A percentile compares a stretch with the other conserved stretches of the same genome.
Evolutionary conservation across 2,113 vertebrate genomes (phyloP).

Genomic region (Pipa parva): DNA sequence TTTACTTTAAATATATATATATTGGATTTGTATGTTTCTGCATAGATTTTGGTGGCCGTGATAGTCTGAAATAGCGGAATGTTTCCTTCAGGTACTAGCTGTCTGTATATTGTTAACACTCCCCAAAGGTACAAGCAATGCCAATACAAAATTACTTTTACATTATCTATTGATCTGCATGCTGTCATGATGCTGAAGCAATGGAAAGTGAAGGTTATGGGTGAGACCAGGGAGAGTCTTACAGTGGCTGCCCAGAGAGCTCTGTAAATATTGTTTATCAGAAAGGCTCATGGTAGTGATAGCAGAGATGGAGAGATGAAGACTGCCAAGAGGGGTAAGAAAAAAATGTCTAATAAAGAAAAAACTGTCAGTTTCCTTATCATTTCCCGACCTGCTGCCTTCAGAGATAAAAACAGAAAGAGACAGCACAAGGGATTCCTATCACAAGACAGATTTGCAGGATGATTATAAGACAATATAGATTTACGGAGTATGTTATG

Average conservation of each 20-base stretch:
- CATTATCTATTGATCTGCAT: conserved; percentile 16
- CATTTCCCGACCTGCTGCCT: conserved; percentile 60
- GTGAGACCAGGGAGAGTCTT: not conserved
- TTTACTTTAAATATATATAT: too few relatives aligned
- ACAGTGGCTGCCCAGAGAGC: conserved; percentile 41
- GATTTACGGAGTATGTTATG: conserved; percentile 56
- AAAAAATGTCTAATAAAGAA: conserved; percentile 43
- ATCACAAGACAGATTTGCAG: conserved; percentile 57
- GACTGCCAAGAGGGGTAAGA: conserved; percentile 48
- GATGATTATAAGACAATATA: conserved; percentile 60
- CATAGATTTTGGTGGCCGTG: too few relatives aligned
- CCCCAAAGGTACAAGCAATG: not conserved
- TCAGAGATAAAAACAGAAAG: conserved; percentile 57
- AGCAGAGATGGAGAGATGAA: conserved; percentile 57
- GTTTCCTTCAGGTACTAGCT: too few relatives aligned
- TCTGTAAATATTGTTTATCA: conserved; percentile 58
- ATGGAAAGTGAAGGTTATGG: not conserved
- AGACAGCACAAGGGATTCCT: conserved; percentile 49
- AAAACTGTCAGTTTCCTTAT: conserved; percentile 57
- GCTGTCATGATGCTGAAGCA: not conserved
- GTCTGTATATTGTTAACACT: not conserved
- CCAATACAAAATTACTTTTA: conserved; percentile 11
- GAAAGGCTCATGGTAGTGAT: conserved; percentile 58
- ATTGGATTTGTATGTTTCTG: too few relatives aligned
- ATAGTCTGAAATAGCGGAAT: too few relatives aligned